Percentiles rank a stretch among this genome's conserved stretches.
Conservation (phyloP, 2,113 vertebrate genomes). For the Fulmarus glacialis region DNA sequence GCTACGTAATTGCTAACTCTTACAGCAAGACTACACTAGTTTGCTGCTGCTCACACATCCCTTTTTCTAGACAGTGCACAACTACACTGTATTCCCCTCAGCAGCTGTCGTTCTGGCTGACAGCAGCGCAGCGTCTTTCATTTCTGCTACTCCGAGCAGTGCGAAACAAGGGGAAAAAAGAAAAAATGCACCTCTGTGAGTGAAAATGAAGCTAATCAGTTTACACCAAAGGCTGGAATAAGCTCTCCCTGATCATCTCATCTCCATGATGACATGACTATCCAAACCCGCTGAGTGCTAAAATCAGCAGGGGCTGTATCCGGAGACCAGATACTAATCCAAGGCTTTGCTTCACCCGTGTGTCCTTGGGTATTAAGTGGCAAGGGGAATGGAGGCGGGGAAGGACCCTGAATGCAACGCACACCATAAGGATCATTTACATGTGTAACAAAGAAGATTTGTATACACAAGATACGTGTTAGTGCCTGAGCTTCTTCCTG, state of each 20-base stretch:
- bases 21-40: not conserved
- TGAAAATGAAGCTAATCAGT: constrained; percentile 27
- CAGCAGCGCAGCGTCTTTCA: rapidly evolving
- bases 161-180: not conserved
- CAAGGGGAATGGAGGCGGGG: not conserved
- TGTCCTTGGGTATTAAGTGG: constrained; percentile 22
- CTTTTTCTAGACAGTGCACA: not conserved
- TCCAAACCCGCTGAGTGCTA: constrained; percentile 38
- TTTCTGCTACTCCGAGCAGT: not conserved
- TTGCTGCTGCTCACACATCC: not conserved
- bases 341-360: not conserved
- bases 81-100: not conserved
- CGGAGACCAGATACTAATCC: constrained; percentile 13
- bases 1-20: not conserved
- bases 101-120: not conserved
- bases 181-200: not conserved
- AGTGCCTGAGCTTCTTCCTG: not conserved
- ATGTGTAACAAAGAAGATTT: not conserved
- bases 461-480: rapidly evolving
- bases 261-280: too few relatives aligned
- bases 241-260: constrained; percentile 19
- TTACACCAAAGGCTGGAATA: constrained; percentile 2
- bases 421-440: not conserved
- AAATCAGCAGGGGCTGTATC: not conserved
- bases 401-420: rapidly evolving